phyloP scores from a whole-genome alignment of 2,113 vertebrate species.

The Lota lota region DNA sequence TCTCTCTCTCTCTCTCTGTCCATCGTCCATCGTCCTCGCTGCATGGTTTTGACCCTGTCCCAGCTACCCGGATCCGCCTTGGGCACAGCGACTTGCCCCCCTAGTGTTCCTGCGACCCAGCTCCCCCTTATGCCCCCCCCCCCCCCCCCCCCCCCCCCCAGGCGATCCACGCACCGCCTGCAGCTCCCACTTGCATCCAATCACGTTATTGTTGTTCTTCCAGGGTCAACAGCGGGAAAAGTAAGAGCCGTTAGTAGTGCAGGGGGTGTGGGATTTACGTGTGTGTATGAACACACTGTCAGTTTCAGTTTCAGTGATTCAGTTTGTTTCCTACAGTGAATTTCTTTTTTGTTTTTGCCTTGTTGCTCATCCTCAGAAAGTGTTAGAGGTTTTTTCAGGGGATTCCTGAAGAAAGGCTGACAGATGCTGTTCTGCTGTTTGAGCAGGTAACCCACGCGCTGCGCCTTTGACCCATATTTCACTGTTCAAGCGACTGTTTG shows the following conservation, averaged over 20 bases:
- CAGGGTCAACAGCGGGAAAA: constrained; percentile 29
- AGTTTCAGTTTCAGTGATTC: not conserved
- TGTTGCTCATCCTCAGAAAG: constrained; percentile 1
- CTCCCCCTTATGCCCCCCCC: constrained; percentile 17
- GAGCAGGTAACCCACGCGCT: constrained; percentile 5
- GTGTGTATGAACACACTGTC: constrained; percentile 9
- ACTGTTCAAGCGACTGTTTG: not conserved
- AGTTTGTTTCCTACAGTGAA: constrained; percentile 16
- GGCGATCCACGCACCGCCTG: constrained; percentile 22
- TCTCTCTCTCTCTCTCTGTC: not conserved
- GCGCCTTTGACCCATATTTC: constrained; percentile 25
- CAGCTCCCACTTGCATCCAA: constrained; percentile 32
- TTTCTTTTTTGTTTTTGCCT: constrained; percentile 4
- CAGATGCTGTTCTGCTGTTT: constrained; percentile 27
- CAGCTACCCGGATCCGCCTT: constrained; percentile 9
- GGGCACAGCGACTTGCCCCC: constrained; percentile 20
- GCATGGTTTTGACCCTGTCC: constrained; percentile 1
- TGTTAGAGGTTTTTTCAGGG: not conserved
- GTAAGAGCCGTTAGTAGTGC: not conserved
- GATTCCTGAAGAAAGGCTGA: constrained; percentile 7
- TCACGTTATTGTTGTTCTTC: constrained; percentile 45
- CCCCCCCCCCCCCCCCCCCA: constrained; percentile 27
- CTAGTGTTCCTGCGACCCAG: constrained; percentile 42
- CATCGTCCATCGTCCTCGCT: not conserved
- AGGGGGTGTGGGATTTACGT: not conserved